Evolutionary conservation across 2,888 invertebrate genomes (phyloP).

Genomic region (Torymus auratus): DNA sequence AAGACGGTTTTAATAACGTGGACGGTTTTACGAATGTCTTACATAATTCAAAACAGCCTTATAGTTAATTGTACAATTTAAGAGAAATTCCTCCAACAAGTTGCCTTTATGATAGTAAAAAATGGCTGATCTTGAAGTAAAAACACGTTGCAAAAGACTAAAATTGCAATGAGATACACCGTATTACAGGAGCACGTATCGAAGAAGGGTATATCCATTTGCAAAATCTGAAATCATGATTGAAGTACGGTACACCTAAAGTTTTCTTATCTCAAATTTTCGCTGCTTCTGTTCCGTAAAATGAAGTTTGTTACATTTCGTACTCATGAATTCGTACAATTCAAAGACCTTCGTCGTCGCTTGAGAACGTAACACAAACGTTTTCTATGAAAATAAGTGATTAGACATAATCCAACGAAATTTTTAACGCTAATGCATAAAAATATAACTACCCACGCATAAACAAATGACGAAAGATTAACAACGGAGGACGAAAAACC

Average conservation of each 20-base stretch:
- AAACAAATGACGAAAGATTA: slow-evolving; percentile 12
- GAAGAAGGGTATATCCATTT: too few relatives aligned
- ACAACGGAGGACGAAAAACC: slow-evolving; percentile 21
- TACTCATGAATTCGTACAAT: background rate
- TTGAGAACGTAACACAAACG: too few relatives aligned
- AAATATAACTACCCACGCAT: slow-evolving; percentile 13
- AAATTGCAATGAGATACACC: slow-evolving; percentile 1
- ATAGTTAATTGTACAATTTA: slow-evolving; percentile 72
- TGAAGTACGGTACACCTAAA: background rate
- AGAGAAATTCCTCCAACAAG: slow-evolving; percentile 72
- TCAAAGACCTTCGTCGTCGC: background rate
- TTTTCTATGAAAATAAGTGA: too few relatives aligned
- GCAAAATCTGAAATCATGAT: too few relatives aligned
- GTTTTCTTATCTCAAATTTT: slow-evolving; percentile 4
- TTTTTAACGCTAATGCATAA: slow-evolving; percentile 39
- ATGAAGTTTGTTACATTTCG: background rate
- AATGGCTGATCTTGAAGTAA: slow-evolving; percentile 26
- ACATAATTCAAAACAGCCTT: slow-evolving; percentile 72
- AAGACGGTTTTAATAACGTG: slow-evolving; percentile 36
- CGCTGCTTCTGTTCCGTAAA: background rate
- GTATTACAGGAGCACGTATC: too few relatives aligned
- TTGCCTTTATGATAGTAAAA: slow-evolving; percentile 69
- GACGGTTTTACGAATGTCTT: slow-evolving; percentile 24
- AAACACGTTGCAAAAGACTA: slow-evolving; percentile 1
- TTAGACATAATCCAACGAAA: slow-evolving; percentile 51